Percentiles rank a stretch among this genome's conserved stretches.
These are phyloP conservation scores for Kryptolebias ocellatus DNA, from an alignment of 2,797 vertebrate genomes.

Conservation along the genomic window DNA sequence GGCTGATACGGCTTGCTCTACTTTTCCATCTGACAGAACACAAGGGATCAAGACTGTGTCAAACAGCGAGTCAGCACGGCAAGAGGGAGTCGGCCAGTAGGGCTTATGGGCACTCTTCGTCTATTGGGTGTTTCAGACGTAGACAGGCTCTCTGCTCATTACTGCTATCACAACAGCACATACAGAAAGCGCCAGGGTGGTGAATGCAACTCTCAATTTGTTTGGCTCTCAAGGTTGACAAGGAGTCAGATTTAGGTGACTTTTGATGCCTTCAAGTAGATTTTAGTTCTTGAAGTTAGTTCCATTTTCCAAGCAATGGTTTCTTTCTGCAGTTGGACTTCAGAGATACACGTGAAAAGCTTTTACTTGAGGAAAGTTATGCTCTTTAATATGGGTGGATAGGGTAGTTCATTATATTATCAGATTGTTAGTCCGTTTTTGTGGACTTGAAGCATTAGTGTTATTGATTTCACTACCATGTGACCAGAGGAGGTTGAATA, in stretches of 20 bases:
- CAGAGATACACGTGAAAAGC: constrained; percentile 10
- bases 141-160: constrained; percentile 54
- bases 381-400: constrained; percentile 12
- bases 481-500: constrained; percentile 35
- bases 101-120: constrained; percentile 67
- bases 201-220: constrained; percentile 8
- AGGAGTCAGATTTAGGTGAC: constrained; percentile 15
- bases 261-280: constrained; percentile 26
- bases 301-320: constrained; percentile 14
- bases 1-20: constrained; percentile 73
- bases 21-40: constrained; percentile 81
- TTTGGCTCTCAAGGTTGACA: not conserved
- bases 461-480: constrained; percentile 50
- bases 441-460: constrained; percentile 5
- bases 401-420: not conserved
- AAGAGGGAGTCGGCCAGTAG: constrained; percentile 67
- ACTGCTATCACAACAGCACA: constrained; percentile 40
- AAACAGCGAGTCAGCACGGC: constrained; percentile 61
- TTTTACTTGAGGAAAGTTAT: not conserved
- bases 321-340: constrained; percentile 25
- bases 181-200: constrained; percentile 25
- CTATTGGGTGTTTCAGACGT: constrained; percentile 43
- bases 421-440: not conserved
- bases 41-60: constrained; percentile 78
- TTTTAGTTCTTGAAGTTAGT: constrained; percentile 11